These are phyloP conservation scores for Megalops atlanticus DNA, from an alignment of 2,113 vertebrate genomes.

Conservation along the genomic window DNA sequence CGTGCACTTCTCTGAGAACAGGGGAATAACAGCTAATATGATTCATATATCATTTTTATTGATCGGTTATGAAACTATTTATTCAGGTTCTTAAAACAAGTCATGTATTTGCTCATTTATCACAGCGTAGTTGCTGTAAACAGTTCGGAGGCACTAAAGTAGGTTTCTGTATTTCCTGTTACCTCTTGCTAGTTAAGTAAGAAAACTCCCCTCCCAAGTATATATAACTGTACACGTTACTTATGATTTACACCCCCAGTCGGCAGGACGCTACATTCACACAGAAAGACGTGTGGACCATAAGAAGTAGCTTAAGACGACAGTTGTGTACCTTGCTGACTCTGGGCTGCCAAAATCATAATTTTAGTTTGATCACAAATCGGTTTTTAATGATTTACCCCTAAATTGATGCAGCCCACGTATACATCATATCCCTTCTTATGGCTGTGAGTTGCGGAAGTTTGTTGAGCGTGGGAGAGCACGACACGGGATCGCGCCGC, in stretches of 20 bases:
- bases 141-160: neutral
- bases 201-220: too few species aligned
- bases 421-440: neutral
- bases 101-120: neutral
- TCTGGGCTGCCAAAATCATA: too few species aligned
- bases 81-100: too few species aligned
- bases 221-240: too few species aligned
- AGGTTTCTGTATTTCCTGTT: neutral
- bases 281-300: too few species aligned
- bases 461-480: neutral
- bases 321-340: too few species aligned
- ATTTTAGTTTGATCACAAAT: too few species aligned
- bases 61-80: too few species aligned
- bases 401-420: neutral
- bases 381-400: neutral
- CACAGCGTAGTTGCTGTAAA: neutral
- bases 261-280: too few species aligned
- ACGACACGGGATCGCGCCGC: neutral
- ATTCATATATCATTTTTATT: neutral
- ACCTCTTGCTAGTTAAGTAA: neutral
- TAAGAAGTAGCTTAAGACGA: too few species aligned
- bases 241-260: too few species aligned
- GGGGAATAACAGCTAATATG: neutral
- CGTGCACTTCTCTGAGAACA: constrained; percentile 62
- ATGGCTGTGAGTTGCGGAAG: too few species aligned